Evolutionary conservation across 2,888 invertebrate genomes (phyloP), one percentile per base, ranked within the genome.

Genomic region (Idaea dimidiata): DNA sequence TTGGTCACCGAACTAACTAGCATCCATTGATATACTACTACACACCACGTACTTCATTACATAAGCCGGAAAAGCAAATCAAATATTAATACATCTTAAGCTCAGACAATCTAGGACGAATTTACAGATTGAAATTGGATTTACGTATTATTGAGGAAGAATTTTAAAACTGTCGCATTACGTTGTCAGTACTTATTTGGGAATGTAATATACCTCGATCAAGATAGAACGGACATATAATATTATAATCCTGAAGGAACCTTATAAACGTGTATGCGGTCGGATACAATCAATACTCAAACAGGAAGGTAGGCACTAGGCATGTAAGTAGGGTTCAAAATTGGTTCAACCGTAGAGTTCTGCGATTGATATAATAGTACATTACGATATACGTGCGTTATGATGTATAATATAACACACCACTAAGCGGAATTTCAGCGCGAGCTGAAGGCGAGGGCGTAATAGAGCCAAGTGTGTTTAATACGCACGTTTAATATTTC

Each of bases 61-160:
- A 67, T 64, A 73, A 74, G 69, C 70, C 60, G 68, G 69, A 68
- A 73, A 76, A 75, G 77, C 75, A 74, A 76, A 73, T 64, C 64
- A 75, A 73, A 73, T 65, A 64, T 61, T 62, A 54, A 55, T 58
- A 66, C 54, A 58, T 17, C n/a, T 24, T 32, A 59, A 62, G 56
- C 61, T 60, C 17, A 56, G 8, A 56, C 7, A 55, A 17, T 55
- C 16, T 55, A 17, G 0, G 7, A 17, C 17, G 54, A 55, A 16
- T 7, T 55, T 17, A 55, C 16, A 17, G 16, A 16, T 7, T 0
- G 0, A 55, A 55, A 55, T 17, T n/a, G 7, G 16, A 2, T 16
- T 10, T 7, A 16, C 1, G 7, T 55, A 16, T 16, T 17, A 16
- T 16, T 5, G 14, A n/a, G 5, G 6, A 6, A 16, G 17, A 54